Evolutionary conservation across 2,113 vertebrate species (phyloP).

Genomic region (Lamprotornis superbus): DNA sequence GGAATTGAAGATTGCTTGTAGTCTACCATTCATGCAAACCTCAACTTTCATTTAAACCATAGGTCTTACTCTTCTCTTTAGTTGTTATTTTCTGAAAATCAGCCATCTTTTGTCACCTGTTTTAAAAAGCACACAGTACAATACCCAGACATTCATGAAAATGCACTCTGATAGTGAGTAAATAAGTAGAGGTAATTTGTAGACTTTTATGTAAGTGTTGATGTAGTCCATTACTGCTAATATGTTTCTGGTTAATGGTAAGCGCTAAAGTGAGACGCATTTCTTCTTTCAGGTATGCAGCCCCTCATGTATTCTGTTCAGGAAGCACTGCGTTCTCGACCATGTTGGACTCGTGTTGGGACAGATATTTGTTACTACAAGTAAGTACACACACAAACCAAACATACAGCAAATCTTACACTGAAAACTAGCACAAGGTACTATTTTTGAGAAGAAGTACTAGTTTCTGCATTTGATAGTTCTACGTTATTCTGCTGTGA

Average conservation of each 20-base stretch:
- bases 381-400: constrained; percentile 73
- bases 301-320: constrained; percentile 97
- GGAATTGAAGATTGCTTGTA: background rate
- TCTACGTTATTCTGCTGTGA: background rate
- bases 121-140: background rate
- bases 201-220: background rate
- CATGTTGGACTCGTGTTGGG: constrained; percentile 90
- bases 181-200: background rate
- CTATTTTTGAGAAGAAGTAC: background rate
- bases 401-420: background rate
- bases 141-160: background rate
- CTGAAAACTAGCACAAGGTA: background rate
- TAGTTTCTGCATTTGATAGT: background rate
- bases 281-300: constrained; percentile 88
- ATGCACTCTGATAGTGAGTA: background rate
- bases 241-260: background rate
- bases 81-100: background rate
- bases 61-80: background rate
- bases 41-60: background rate
- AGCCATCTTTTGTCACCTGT: background rate
- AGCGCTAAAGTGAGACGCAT: background rate
- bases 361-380: constrained; percentile 98
- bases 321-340: constrained; percentile 87
- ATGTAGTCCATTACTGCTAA: background rate
- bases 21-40: background rate